Conservation (phyloP, 2,797 vertebrate genomes). For the Molothrus ater region DNA sequence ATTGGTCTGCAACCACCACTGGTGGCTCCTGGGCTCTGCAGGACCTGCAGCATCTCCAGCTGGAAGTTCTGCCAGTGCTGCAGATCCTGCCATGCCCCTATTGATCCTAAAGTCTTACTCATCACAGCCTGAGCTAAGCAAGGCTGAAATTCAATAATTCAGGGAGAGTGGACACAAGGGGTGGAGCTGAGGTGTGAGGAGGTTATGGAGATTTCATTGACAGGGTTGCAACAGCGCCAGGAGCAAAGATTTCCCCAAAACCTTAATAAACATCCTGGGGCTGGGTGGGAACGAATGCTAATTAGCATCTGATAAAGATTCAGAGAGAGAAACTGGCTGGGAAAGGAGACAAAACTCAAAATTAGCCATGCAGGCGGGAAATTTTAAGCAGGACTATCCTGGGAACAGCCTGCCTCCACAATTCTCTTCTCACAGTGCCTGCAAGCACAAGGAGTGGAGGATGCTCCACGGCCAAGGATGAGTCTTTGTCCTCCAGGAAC, state of each 20-base stretch:
- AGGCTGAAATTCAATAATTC: not conserved
- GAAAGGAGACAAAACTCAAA: conserved; percentile 28
- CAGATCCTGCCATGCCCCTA: not conserved
- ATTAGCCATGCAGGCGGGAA: conserved; percentile 38
- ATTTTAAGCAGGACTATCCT: conserved; percentile 5
- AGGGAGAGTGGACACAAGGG: not conserved
- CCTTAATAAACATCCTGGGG: not conserved
- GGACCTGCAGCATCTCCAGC: not conserved
- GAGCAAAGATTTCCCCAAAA: not conserved
- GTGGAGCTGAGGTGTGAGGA: not conserved
- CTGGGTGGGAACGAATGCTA: conserved; percentile 39
- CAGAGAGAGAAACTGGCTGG: conserved; percentile 16
- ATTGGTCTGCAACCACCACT: not conserved
- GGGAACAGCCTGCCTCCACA: conserved; percentile 47
- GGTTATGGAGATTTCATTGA: not conserved
- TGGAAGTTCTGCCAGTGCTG: not conserved
- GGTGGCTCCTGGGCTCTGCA: not conserved
- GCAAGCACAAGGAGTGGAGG: conserved; percentile 4
- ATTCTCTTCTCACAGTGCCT: conserved; percentile 48
- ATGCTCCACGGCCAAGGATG: not conserved
- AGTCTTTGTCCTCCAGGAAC: conserved; percentile 37
- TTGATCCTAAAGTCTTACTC: not conserved
- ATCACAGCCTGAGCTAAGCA: not conserved
- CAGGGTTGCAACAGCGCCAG: not conserved
- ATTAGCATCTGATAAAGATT: conserved; percentile 60